Evolutionary conservation across 2,797 vertebrate genomes (phyloP).

Genomic region (Danionella dracula): DNA sequence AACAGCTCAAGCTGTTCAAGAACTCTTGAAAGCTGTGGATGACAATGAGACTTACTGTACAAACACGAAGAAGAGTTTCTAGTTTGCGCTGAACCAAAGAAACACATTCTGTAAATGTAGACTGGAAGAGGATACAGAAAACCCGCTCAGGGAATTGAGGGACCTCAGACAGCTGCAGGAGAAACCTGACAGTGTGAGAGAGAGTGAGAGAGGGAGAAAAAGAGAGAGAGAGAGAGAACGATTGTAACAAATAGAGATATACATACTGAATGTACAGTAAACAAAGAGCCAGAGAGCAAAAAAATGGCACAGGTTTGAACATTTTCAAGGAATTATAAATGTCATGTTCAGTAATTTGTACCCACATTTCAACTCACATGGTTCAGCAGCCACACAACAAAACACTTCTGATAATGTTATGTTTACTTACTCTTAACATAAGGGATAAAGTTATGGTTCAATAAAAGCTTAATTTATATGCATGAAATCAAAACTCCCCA

Average conservation of each 20-base stretch:
- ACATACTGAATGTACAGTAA: too few relatives aligned
- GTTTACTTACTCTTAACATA: too few relatives aligned
- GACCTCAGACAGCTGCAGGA: conserved; percentile 89
- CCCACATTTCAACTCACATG: too few relatives aligned
- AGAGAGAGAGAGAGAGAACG: not conserved
- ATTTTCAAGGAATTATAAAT: too few relatives aligned
- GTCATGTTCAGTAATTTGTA: too few relatives aligned
- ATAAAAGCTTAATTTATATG: too few relatives aligned
- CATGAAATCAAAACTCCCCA: too few relatives aligned
- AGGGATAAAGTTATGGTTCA: too few relatives aligned
- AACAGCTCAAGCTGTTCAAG: not conserved
- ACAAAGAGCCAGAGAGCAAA: not conserved
- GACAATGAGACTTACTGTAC: conserved; percentile 72
- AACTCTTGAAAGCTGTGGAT: not conserved
- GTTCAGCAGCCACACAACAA: too few relatives aligned
- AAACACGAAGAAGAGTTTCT: conserved; percentile 85
- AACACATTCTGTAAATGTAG: conserved; percentile 89
- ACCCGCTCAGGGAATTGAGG: conserved; percentile 92
- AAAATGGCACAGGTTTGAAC: too few relatives aligned
- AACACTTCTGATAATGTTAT: too few relatives aligned
- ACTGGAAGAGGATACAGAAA: conserved; percentile 96
- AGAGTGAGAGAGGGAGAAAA: conserved; percentile 13
- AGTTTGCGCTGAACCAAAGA: conserved; percentile 82
- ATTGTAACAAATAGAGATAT: not conserved
- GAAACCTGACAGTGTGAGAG: conserved; percentile 73